A percentile compares a stretch with the other conserved stretches of the same genome.
Evolutionary conservation across 2,888 invertebrate genomes (phyloP).

Genomic region (Ormyrus labotus): DNA sequence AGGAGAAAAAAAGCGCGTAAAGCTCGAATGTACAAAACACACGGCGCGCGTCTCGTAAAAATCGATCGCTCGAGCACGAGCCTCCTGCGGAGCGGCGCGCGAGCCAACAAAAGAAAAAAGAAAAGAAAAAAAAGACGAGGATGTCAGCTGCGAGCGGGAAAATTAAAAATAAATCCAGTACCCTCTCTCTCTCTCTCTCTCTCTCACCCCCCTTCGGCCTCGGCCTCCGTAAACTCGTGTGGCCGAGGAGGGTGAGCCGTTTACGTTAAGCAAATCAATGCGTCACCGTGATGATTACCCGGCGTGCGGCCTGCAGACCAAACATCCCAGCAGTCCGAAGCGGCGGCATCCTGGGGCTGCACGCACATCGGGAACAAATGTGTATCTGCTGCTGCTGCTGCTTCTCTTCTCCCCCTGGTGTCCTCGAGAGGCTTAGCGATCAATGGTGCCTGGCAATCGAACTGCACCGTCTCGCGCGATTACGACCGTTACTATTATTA

Average conservation of each 20-base stretch:
- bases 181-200: no score
- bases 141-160: neutral
- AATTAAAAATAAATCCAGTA: constrained; percentile 22
- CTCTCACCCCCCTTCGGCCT: no score
- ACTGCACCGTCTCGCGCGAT: no score
- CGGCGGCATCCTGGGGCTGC: constrained; percentile 1
- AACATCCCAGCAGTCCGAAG: neutral
- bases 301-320: constrained; percentile 23
- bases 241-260: no score
- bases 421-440: no score
- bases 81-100: neutral
- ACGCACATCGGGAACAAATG: neutral
- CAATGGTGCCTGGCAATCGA: no score
- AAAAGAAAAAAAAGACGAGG: neutral
- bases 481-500: no score
- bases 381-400: no score
- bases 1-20: constrained; percentile 10
- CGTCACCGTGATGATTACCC: constrained; percentile 22
- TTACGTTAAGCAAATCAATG: no score
- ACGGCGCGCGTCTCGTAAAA: constrained; percentile 43
- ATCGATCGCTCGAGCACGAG: constrained; percentile 37
- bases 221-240: no score
- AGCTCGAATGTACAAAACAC: constrained; percentile 18
- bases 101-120: constrained; percentile 31
- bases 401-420: no score